Conservation (phyloP, 2,797 vertebrate species). For the Crypturellus tataupa region DNA sequence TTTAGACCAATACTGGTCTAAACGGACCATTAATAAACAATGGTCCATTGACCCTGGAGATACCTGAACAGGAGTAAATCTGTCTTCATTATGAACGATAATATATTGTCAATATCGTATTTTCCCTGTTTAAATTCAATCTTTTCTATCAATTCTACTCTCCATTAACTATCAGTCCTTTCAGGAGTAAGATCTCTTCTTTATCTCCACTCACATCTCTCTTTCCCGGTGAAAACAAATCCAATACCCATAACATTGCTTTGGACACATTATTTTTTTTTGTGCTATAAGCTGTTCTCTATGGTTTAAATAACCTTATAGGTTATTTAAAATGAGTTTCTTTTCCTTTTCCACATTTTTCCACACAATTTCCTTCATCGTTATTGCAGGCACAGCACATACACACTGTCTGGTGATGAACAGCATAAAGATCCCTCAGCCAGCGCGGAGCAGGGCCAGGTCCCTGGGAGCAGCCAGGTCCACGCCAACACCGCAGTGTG, state of each 20-base stretch:
- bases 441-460: background rate
- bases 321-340: background rate
- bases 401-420: background rate
- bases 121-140: background rate
- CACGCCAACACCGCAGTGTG: background rate
- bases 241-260: conserved; percentile 7
- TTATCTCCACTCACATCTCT: background rate
- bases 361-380: background rate
- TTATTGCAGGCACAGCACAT: background rate
- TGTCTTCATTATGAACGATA: background rate
- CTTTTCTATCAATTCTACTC: background rate
- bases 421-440: background rate
- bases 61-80: background rate
- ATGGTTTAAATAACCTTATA: conserved; percentile 17
- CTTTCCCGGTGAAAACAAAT: background rate
- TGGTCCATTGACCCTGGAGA: background rate
- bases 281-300: background rate
- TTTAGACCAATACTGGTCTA: background rate
- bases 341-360: background rate
- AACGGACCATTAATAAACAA: background rate
- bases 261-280: background rate
- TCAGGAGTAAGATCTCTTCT: background rate
- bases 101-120: background rate
- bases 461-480: background rate
- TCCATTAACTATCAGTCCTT: background rate